Percentiles rank a stretch among this genome's conserved stretches.
Conservation (phyloP, 53 echinoderm and acorn worm species). For the Zoroaster sp. region DNA sequence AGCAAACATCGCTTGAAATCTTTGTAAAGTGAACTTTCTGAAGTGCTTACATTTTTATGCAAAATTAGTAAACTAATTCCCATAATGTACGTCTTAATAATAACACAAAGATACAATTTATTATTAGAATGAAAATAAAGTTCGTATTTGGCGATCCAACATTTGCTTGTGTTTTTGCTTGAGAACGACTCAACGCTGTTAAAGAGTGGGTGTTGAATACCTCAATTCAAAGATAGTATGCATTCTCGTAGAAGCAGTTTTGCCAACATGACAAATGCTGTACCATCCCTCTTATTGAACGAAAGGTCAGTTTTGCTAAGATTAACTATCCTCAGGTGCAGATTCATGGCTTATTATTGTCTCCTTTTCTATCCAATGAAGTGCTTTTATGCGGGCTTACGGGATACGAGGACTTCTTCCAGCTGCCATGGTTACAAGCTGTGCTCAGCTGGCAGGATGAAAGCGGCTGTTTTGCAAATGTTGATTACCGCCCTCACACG, state of each 20-base stretch:
- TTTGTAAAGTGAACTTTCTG: no score
- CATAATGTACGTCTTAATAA: no score
- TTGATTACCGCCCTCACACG: slow-evolving; percentile 37
- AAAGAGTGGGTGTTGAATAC: background rate
- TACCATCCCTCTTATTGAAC: background rate
- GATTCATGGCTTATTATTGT: background rate
- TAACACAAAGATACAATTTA: no score
- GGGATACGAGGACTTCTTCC: slow-evolving; percentile 60
- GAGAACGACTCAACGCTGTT: background rate
- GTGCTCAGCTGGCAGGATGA: slow-evolving; percentile 61
- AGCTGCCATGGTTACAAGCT: slow-evolving; percentile 44
- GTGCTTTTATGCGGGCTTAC: slow-evolving; percentile 60
- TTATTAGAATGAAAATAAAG: no score
- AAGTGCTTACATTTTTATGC: no score
- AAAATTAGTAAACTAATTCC: no score
- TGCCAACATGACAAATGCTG: background rate
- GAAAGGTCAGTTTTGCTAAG: background rate
- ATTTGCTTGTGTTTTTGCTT: background rate
- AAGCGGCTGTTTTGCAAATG: slow-evolving; percentile 50
- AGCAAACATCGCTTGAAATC: no score
- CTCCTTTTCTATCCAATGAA: background rate
- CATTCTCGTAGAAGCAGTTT: no score
- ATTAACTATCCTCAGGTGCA: background rate
- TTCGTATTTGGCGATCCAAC: no score
- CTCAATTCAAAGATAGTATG: background rate